Evolutionary conservation across 2,797 vertebrate genomes (phyloP), one percentile per base, ranked within the genome.

Genomic region (Aphelocoma californica): DNA sequence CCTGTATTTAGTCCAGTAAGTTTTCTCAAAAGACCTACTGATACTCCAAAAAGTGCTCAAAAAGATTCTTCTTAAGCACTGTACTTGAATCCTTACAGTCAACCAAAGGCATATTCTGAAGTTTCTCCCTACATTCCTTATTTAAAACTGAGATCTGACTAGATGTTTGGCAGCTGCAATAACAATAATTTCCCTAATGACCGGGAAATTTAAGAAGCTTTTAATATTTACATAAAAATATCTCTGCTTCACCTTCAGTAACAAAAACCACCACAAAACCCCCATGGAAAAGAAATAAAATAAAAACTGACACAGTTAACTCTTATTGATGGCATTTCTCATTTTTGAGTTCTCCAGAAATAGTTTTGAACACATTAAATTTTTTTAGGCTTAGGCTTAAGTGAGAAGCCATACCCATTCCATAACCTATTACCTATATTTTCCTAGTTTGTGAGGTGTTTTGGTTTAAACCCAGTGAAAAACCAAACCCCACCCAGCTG

Each of bases 401-500:
- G 7, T 57, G 51, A 24, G 11, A 87, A 34, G 42, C 9, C 18
- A 24, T 93, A 57, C 10, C 3, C 1, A 2, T 81, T 79, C 10
- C 6, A 31, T 21, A 64, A 36, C 54, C 53, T 54, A 31, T 34
- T 66, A 50, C 29, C 15, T 9, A 2, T 53, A 21, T 24, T 56
- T 71, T 38, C 16, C 13, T 64, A 25, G 7, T 54, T 91, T 10
- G 15, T 51, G 12, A 57, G 5, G 12, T 16, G 14, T 16, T 26
- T 18, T 34, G 7, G 17, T 26, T 77, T 38, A 64, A 57, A n/a
- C 7, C 6, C n/a, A 38, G 10, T 1, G 8, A 51, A 45, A 48
- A 57, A 21, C 1, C 29, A 51, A 50, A 12, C 6, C 7, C 16
- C 5, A n/a, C 6, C 3, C 10, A 25, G 20, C 20, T 0, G 0